Evolutionary conservation across 1,140 invertebrate species (phyloP).

Genomic region (Bradysia coprophila): DNA sequence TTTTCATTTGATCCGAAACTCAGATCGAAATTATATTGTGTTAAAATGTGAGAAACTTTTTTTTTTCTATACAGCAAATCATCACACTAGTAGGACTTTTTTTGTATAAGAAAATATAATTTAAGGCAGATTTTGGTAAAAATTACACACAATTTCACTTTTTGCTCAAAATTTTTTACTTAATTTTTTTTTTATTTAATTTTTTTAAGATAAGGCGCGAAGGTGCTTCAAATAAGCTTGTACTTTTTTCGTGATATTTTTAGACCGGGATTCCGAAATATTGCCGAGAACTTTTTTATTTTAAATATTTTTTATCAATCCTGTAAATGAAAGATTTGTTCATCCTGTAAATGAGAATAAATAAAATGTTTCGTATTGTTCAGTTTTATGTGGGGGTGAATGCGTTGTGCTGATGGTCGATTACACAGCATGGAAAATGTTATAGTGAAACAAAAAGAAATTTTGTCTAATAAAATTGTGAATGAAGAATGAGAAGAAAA

Average conservation of each 20-base stretch:
- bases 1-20: no score
- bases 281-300: slow-evolving; percentile 5
- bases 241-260: slow-evolving; percentile 46
- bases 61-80: slow-evolving; percentile 17
- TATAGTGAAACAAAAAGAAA: no score
- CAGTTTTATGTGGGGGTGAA: no score
- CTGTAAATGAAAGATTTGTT: slow-evolving; percentile 1
- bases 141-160: slow-evolving; percentile 32
- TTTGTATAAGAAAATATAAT: slow-evolving; percentile 37
- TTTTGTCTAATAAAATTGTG: no score
- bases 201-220: slow-evolving; percentile 47
- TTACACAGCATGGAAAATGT: no score
- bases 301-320: slow-evolving; percentile 4
- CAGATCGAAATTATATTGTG: no score
- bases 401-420: no score
- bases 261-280: slow-evolving; percentile 6
- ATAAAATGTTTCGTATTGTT: neutral
- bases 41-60: slow-evolving; percentile 4
- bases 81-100: slow-evolving; percentile 16
- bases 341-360: slow-evolving; percentile 2
- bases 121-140: slow-evolving; percentile 44
- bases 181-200: slow-evolving; percentile 19
- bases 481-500: no score
- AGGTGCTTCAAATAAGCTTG: slow-evolving; percentile 53
- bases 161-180: slow-evolving; percentile 7